phyloP scores from a whole-genome alignment of 2,888 invertebrate genomes.

The Dryadula phaetusa region DNA sequence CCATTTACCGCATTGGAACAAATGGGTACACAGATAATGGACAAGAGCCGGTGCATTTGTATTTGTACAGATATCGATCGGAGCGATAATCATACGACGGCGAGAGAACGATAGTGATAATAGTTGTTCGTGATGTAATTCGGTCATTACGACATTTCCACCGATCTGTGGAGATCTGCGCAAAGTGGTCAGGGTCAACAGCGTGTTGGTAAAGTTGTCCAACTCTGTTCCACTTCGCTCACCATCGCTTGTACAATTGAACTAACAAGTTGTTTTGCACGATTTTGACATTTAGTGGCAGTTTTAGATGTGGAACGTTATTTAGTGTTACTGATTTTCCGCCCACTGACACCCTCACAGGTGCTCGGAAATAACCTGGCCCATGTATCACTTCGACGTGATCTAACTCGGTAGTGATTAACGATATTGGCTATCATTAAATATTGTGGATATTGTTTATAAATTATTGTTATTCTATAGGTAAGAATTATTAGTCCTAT shows the following conservation, averaged over 20 bases:
- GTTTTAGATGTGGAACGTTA: slow-evolving; percentile 39
- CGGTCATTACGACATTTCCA: slow-evolving; percentile 41
- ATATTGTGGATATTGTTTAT: slow-evolving; percentile 19
- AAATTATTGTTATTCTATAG: not conserved
- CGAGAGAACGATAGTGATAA: slow-evolving; percentile 33
- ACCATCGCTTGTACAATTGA: slow-evolving; percentile 38
- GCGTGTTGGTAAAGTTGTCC: slow-evolving; percentile 39
- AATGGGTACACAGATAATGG: slow-evolving; percentile 37
- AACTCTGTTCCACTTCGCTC: slow-evolving; percentile 38
- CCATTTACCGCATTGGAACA: slow-evolving; percentile 37
- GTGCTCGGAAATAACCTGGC: slow-evolving; percentile 40
- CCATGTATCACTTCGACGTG: slow-evolving; percentile 33
- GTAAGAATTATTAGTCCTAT: not conserved
- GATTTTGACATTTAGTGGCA: slow-evolving; percentile 44
- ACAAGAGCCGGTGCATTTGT: slow-evolving; percentile 31
- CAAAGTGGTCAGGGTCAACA: slow-evolving; percentile 41
- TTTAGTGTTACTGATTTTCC: slow-evolving; percentile 43
- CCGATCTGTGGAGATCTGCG: slow-evolving; percentile 34
- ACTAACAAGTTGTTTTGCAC: slow-evolving; percentile 44
- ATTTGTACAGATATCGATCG: slow-evolving; percentile 38
- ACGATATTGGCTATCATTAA: slow-evolving; percentile 26
- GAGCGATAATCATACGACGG: slow-evolving; percentile 35
- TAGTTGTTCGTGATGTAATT: slow-evolving; percentile 39
- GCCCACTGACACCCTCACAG: slow-evolving; percentile 44
- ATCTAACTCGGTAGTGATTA: slow-evolving; percentile 33